Conservation (phyloP, 2,888 invertebrate species). For the Crepidodera aurea region DNA sequence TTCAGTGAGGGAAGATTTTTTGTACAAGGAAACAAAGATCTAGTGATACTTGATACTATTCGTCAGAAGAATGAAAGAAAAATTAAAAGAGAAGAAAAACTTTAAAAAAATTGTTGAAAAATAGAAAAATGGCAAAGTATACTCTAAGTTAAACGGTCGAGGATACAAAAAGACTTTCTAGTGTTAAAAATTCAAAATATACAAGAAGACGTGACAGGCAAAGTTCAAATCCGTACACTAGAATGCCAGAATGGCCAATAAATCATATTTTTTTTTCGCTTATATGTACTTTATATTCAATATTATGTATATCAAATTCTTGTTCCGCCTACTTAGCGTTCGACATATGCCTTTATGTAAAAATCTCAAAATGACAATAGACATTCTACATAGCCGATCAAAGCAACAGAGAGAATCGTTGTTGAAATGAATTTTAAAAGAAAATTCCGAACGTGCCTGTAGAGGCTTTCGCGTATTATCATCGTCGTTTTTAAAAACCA, state of each 20-base stretch:
- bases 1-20: no score
- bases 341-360: slow-evolving; percentile 19
- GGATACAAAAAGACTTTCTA: no score
- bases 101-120: no score
- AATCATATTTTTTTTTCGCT: neutral
- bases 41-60: no score
- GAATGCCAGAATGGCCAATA: slow-evolving; percentile 10
- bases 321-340: slow-evolving; percentile 19
- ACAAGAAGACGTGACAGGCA: no score
- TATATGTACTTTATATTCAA: slow-evolving; percentile 3
- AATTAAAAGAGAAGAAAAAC: no score
- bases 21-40: no score
- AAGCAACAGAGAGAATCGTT: slow-evolving; percentile 10
- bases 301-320: slow-evolving; percentile 11
- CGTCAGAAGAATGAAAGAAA: no score
- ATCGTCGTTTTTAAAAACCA: slow-evolving; percentile 40
- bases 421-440: slow-evolving; percentile 31
- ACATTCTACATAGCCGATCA: slow-evolving; percentile 24
- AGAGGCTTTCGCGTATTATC: slow-evolving; percentile 40
- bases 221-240: no score
- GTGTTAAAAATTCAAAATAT: no score
- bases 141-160: no score
- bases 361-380: slow-evolving; percentile 31
- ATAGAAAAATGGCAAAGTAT: no score
- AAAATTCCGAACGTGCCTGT: slow-evolving; percentile 41